Conservation (phyloP, 2,888 invertebrate genomes). For the Sarcophaga carnaria region DNA sequence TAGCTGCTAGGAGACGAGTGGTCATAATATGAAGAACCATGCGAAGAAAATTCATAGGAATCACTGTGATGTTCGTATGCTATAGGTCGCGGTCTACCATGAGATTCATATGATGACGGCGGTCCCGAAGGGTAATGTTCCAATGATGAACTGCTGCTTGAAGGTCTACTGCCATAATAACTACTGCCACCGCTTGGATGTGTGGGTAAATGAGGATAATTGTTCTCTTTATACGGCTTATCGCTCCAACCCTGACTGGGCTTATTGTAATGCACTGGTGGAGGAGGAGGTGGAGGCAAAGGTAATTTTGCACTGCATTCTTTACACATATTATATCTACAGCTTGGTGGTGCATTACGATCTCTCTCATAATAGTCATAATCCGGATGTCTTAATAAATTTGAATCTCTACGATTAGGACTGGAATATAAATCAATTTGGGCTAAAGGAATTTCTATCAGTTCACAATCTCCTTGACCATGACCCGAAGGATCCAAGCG, state of each 20-base stretch:
- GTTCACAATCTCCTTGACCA: slow-evolving; percentile 89
- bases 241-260: slow-evolving; percentile 74
- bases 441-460: slow-evolving; percentile 87
- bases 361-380: slow-evolving; percentile 92
- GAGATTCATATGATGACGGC: slow-evolving; percentile 76
- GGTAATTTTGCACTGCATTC: slow-evolving; percentile 78
- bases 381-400: slow-evolving; percentile 83
- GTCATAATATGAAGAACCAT: slow-evolving; percentile 77
- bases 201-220: slow-evolving; percentile 73
- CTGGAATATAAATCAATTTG: slow-evolving; percentile 85
- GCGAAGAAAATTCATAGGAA: slow-evolving; percentile 79
- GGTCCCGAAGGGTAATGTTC: slow-evolving; percentile 77
- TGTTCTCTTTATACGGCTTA: slow-evolving; percentile 72
- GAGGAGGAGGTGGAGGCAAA: slow-evolving; percentile 71
- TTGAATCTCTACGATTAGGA: slow-evolving; percentile 82
- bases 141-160: slow-evolving; percentile 75
- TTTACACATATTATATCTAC: slow-evolving; percentile 80
- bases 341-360: slow-evolving; percentile 87
- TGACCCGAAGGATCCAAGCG: slow-evolving; percentile 88
- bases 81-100: slow-evolving; percentile 70
- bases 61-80: slow-evolving; percentile 76
- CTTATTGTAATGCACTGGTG: slow-evolving; percentile 77
- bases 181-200: slow-evolving; percentile 73
- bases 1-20: slow-evolving; percentile 79
- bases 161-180: slow-evolving; percentile 75